Percentiles rank a stretch among this genome's conserved stretches.
Conservation (phyloP, 2,113 vertebrate genomes). For the Bufo gargarizans region DNA sequence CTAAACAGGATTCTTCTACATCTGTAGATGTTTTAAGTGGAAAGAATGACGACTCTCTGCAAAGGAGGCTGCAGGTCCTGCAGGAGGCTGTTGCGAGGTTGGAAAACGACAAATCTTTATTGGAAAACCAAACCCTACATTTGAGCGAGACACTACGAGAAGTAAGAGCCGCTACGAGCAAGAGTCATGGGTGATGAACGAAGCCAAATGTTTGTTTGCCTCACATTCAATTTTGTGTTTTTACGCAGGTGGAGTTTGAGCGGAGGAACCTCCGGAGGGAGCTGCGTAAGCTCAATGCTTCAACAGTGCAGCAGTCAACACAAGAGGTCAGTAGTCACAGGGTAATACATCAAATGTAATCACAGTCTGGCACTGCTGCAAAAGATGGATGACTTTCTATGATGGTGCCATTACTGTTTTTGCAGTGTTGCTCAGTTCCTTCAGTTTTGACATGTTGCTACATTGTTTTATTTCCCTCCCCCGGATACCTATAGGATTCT, state of each 20-base stretch:
- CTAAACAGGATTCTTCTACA: background rate
- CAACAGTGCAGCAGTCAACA: background rate
- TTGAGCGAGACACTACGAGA: conserved; percentile 69
- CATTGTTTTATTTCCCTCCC: background rate
- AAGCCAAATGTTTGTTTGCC: background rate
- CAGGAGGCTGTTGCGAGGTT: conserved; percentile 65
- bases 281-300: background rate
- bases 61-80: conserved; percentile 64
- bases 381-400: background rate
- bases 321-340: background rate
- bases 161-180: conserved; percentile 57
- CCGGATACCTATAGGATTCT: background rate
- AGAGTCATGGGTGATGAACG: background rate
- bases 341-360: background rate
- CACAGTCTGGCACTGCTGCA: too few species aligned
- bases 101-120: conserved; percentile 67
- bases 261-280: conserved; percentile 45
- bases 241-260: conserved; percentile 41
- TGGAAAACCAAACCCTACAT: conserved; percentile 67
- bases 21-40: background rate
- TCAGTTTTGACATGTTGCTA: background rate
- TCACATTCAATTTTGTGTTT: background rate
- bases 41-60: background rate
- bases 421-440: background rate
- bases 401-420: background rate